Conservation (phyloP, 2,888 invertebrate genomes). For the Papilio demoleus region DNA sequence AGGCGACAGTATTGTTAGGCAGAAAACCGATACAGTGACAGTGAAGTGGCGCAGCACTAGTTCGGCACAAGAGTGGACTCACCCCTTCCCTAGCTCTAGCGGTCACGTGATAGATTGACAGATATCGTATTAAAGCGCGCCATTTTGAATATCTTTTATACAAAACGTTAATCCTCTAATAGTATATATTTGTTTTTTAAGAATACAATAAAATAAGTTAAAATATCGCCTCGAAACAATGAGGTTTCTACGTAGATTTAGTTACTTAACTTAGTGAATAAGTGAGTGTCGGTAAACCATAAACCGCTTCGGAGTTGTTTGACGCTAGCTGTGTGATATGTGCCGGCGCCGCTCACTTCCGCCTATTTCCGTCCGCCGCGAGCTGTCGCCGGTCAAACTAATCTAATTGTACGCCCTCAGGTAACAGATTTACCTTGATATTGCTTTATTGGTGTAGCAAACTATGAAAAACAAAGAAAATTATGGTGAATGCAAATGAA, state of each 20-base stretch:
- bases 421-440: slow-evolving; percentile 21
- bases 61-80: no score
- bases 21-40: no score
- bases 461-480: neutral
- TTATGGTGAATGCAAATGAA: neutral
- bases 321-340: slow-evolving; percentile 46
- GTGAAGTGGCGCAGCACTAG: no score
- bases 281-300: slow-evolving; percentile 35
- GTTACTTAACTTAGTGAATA: neutral
- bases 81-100: no score
- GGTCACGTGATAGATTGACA: no score
- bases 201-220: no score
- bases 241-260: neutral
- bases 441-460: slow-evolving; percentile 16
- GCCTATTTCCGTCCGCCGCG: slow-evolving; percentile 63
- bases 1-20: no score
- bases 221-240: neutral
- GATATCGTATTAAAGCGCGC: no score
- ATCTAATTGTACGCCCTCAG: slow-evolving; percentile 34
- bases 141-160: no score
- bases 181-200: no score
- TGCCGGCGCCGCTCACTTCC: slow-evolving; percentile 71
- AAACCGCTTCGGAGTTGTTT: slow-evolving; percentile 22
- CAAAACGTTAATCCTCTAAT: no score
- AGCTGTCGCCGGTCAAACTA: slow-evolving; percentile 51